These are phyloP conservation scores for Teleogryllus occipitalis DNA, from an alignment of 1,140 invertebrate species.

Conservation along the genomic window DNA sequence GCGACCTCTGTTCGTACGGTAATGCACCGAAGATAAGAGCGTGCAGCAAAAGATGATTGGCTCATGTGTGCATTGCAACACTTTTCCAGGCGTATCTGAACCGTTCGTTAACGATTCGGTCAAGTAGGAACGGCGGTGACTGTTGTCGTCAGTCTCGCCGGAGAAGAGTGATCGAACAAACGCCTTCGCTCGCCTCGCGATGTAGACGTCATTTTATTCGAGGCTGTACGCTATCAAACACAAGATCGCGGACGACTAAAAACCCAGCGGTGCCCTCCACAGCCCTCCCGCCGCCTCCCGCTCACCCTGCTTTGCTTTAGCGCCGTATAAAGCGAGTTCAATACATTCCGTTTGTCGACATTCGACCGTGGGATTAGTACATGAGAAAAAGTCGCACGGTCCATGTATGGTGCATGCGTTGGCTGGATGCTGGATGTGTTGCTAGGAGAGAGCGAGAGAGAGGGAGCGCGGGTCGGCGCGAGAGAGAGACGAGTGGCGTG, in stretches of 20 bases:
- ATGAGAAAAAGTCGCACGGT: constrained; percentile 21
- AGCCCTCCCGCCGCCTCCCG: background rate
- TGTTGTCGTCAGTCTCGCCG: no score
- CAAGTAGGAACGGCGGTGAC: no score
- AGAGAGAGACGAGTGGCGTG: background rate
- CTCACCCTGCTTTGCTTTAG: background rate
- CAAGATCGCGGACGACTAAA: background rate
- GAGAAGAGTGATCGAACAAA: no score
- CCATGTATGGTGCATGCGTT: constrained; percentile 13
- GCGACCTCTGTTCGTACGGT: no score
- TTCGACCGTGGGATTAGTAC: constrained; percentile 18
- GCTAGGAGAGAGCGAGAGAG: constrained; percentile 5
- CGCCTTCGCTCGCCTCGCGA: background rate
- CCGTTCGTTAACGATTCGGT: no score
- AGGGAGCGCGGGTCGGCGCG: background rate
- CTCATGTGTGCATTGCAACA: no score
- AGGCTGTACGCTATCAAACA: background rate
- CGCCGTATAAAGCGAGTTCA: constrained; percentile 2
- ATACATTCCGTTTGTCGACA: background rate
- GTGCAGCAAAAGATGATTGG: no score
- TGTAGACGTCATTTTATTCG: background rate
- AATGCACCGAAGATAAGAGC: no score
- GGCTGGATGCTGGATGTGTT: background rate
- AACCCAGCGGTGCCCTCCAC: background rate
- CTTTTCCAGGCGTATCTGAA: no score